Evolutionary conservation across 2,888 invertebrate species (phyloP), one percentile per base, ranked within the genome.

Genomic region (Tetropium fuscum): DNA sequence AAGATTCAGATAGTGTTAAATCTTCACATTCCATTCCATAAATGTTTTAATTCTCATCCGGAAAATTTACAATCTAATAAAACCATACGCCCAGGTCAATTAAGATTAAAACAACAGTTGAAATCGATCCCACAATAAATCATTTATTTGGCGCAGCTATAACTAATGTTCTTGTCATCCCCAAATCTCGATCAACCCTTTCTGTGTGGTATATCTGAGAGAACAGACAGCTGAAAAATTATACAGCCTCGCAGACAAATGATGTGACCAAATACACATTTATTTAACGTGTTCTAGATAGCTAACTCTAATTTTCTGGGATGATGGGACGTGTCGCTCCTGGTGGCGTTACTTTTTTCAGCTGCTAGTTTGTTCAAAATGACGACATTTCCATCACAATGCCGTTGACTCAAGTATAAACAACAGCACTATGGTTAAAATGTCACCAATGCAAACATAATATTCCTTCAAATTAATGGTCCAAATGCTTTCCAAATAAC

Each of bases 381-480:
- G 81, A 73, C 77, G 78, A 81, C 81, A 82, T 80, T 82, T 81
- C 77, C 78, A 80, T 78, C 81, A 81, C 74, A 80, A 80, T 80
- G 82, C 80, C 78, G 78, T 79, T 79, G 79, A 76, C 71, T 74
- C 72, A 60, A 76, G 73, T 68, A 69, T 70, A 75, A 77, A 80
- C 80, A 81, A 80, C 80, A 80, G 81, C 81, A 81, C 82, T 81
- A 82, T 82, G 81, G 76, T 81, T 79, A 81, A 82, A 82, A 82
- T 82, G 82, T 81, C 81, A 82, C 74, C 82, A 78, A 78, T 81
- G 81, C 80, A 72, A 76, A 81, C 81, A 81, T 45, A 69, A 16
- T 38, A 18, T 44, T 41, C 53, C 53, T 48, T 32, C 49, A 36
- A 22, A 48, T 11, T 25, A 44, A 16, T 2, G 16, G 8, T 11